Evolutionary conservation across 2,113 vertebrate species (phyloP).

Genomic region (Balaenoptera acutorostrata): DNA sequence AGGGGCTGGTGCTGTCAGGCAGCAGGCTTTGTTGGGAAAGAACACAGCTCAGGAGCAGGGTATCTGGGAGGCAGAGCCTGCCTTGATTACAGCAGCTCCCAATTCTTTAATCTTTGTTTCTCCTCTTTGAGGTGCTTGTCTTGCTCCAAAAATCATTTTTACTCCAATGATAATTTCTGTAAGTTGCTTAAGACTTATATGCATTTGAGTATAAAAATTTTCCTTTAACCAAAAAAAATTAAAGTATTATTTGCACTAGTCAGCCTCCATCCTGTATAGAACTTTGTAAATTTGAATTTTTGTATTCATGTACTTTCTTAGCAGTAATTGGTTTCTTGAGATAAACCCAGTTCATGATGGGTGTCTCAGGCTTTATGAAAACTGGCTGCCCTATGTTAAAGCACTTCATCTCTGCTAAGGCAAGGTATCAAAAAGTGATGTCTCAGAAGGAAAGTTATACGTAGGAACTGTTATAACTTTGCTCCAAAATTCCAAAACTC

Average conservation of each 20-base stretch:
- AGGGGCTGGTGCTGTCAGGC: background rate
- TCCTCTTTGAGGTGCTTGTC: background rate
- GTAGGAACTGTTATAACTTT: background rate
- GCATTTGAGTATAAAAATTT: background rate
- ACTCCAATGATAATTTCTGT: background rate
- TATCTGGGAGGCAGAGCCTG: background rate
- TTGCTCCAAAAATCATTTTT: background rate
- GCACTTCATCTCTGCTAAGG: background rate
- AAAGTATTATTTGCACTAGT: background rate
- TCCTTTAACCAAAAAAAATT: background rate
- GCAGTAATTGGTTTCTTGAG: background rate
- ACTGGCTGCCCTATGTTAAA: accelerated
- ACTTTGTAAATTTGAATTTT: background rate
- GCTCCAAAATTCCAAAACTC: background rate
- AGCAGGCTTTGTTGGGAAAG: background rate
- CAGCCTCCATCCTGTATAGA: background rate
- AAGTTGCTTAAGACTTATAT: background rate
- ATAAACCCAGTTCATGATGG: background rate
- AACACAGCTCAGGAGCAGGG: background rate
- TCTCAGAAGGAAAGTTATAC: background rate
- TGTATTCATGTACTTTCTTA: background rate
- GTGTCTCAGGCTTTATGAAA: background rate
- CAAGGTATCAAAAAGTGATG: background rate
- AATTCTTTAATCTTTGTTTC: background rate
- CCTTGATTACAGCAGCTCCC: background rate